These are phyloP conservation scores for Ceriagrion tenellum DNA, from an alignment of 2,888 invertebrate species.

Conservation along the genomic window DNA sequence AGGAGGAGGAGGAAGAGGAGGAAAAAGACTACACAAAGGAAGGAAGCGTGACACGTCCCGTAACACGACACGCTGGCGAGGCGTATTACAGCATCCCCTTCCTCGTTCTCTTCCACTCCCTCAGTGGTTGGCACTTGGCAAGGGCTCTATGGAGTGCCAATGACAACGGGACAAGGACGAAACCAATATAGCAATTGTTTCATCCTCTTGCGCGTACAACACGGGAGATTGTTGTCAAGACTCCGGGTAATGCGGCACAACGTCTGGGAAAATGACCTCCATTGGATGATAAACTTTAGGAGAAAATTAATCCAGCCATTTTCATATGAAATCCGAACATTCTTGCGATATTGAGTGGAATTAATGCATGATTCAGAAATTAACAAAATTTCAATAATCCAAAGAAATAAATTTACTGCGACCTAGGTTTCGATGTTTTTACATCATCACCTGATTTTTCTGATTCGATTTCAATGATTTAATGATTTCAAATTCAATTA, in stretches of 20 bases:
- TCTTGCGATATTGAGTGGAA: no score
- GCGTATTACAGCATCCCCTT: not conserved
- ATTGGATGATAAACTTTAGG: not conserved
- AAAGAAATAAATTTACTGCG: no score
- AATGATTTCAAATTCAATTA: no score
- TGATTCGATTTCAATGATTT: no score
- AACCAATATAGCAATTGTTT: not conserved
- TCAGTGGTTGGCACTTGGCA: not conserved
- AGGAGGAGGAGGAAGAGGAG: not conserved
- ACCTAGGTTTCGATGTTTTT: no score
- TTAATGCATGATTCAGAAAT: no score
- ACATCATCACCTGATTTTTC: no score
- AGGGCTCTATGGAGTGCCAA: not conserved
- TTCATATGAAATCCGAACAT: no score
- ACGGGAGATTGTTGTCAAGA: no score
- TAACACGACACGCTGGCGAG: not conserved
- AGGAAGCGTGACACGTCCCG: conserved; percentile 17
- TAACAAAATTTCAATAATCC: no score
- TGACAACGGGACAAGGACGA: not conserved
- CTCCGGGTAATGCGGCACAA: not conserved
- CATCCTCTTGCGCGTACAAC: not conserved
- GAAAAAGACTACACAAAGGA: not conserved
- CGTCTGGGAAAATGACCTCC: not conserved
- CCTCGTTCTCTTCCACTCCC: not conserved
- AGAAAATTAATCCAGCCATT: no score